A percentile compares a stretch with the other conserved stretches of the same genome.
Evolutionary conservation across 1,140 invertebrate genomes (phyloP).

Genomic region (Drosophila sturtevanti): DNA sequence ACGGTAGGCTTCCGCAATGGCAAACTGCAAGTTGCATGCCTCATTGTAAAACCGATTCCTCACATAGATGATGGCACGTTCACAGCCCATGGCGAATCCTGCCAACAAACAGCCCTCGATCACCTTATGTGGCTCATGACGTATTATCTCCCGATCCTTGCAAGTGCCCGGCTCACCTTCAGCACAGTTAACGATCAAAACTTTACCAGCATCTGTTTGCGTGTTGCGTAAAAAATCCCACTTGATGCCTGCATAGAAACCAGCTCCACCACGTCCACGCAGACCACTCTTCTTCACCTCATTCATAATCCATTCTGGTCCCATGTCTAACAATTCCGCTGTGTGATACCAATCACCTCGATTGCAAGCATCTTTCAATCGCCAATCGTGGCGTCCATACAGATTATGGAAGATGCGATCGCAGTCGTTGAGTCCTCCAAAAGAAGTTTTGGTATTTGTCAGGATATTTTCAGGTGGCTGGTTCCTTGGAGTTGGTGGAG

Average conservation of each 20-base stretch:
- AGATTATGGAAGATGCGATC: slow-evolving; percentile 99
- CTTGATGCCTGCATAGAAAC: slow-evolving; percentile 98
- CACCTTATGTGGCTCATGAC: slow-evolving; percentile 98
- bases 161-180: slow-evolving; percentile 99
- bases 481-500: background rate
- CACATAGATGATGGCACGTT: slow-evolving; percentile 99
- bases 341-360: slow-evolving; percentile 99
- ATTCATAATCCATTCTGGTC: slow-evolving; percentile 97
- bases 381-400: slow-evolving; percentile 98
- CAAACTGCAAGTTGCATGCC: slow-evolving; percentile 98
- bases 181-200: slow-evolving; percentile 98
- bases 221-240: slow-evolving; percentile 97
- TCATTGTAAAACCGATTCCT: slow-evolving; percentile 99
- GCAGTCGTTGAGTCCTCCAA: slow-evolving; percentile 88
- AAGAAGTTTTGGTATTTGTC: slow-evolving; percentile 28
- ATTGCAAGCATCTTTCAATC: slow-evolving; percentile 93
- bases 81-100: slow-evolving; percentile 96
- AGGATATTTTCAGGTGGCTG: slow-evolving; percentile 18
- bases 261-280: slow-evolving; percentile 97
- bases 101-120: slow-evolving; percentile 98
- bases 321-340: slow-evolving; percentile 97
- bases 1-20: slow-evolving; percentile 98
- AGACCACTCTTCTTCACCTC: slow-evolving; percentile 97
- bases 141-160: slow-evolving; percentile 98
- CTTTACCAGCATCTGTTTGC: slow-evolving; percentile 95